Conservation (phyloP, 1,140 invertebrate genomes). For the Globodera ellingtonae region DNA sequence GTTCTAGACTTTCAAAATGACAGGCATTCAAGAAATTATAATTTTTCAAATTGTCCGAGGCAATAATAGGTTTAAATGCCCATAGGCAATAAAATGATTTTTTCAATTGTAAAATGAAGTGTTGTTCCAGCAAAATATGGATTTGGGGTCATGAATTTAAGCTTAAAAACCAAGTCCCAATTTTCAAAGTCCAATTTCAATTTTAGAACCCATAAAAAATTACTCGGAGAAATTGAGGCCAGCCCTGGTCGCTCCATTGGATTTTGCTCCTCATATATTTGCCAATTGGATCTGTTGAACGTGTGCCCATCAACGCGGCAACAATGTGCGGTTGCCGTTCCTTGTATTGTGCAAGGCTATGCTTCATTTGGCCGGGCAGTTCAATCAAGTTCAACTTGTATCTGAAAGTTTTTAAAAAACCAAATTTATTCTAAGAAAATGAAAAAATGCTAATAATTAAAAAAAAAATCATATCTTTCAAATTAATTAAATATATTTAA, state of each 20-base stretch:
- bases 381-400: conserved; percentile 48
- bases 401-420: conserved; percentile 31
- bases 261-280: conserved; percentile 42
- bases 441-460: too few species aligned
- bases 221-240: conserved; percentile 48
- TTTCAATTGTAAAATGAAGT: too few species aligned
- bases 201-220: neutral
- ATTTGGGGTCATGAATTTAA: too few species aligned
- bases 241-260: conserved; percentile 52
- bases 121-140: too few species aligned
- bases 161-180: too few species aligned
- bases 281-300: conserved; percentile 48
- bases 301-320: conserved; percentile 50
- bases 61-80: too few species aligned
- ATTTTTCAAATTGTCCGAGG: too few species aligned
- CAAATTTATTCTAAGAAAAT: too few species aligned
- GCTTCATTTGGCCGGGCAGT: conserved; percentile 32
- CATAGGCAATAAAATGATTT: too few species aligned
- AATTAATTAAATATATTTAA: neutral
- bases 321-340: conserved; percentile 44
- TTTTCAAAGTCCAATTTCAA: too few species aligned
- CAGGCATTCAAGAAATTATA: too few species aligned
- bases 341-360: conserved; percentile 39
- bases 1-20: too few species aligned
- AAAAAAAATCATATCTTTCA: neutral